Base-by-base conservation (phyloP, 92 coral and sea anemone species). In the Palythoa grandiflora region DNA sequence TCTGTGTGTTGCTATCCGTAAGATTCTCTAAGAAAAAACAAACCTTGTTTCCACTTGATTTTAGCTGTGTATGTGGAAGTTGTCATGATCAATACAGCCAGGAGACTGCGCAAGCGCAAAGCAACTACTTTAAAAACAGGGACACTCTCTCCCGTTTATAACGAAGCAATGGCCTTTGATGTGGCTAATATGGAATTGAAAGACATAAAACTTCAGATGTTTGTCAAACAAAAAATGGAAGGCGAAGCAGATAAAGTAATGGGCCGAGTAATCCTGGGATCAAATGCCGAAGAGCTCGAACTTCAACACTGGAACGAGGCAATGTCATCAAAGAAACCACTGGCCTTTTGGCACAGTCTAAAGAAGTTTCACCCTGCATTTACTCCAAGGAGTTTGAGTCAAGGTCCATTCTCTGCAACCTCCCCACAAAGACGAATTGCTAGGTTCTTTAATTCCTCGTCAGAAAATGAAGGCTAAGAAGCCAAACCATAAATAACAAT, bases 161-260 rank as follows among this genome's bases (percentile, higher is more conserved):
- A 97, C 88, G 99, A 97, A 78, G 98, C 99, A n/a, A 91, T 97
- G 90, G 96, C 98, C 12, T 97, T 97, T 73, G 99, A 95, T 77
- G 96, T 93, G 48, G 94, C 97, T 3, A 95, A 95, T 80, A 94
- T 93, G 87, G 92, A 92, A 7, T 70, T 95, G 16, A 89, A 87
- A n/a, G 96, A 97, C 88, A 90, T 97, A 68, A 96, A 93, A 61
- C 92, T 97, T n/a, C 99, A 95, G 79, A 90, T 97, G 52, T 95
- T 96, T 53, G 90, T 95, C 47, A 97, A 97, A 88, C 99, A 97
- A 50, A 94, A 94, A 80, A 83, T 94, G 89, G 96, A 93, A 44
- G 96, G 98, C 70, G 93, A 92, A 72, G 95, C 99, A 6, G 98
- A 97, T 79, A 93, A 95, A 85, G 92, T 96, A 11, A 88, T 97